Conservation (phyloP, 1,140 invertebrate genomes). For the Anastrepha obliqua region DNA sequence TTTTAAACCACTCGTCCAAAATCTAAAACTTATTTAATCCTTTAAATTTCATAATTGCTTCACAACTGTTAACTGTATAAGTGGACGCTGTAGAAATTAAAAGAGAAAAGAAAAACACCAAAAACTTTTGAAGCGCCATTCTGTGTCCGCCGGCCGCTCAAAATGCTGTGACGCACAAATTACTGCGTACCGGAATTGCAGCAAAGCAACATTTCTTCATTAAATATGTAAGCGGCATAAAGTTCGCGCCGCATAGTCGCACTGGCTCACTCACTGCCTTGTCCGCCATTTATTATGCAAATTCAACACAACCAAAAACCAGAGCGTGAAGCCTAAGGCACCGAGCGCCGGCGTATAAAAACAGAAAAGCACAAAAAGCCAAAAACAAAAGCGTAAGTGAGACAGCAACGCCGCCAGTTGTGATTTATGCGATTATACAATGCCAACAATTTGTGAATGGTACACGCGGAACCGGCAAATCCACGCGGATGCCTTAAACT, state of each 20-base stretch:
- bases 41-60: conserved; percentile 18
- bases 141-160: neutral
- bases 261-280: neutral
- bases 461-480: neutral
- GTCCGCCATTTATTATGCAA: neutral
- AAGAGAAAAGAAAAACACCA: neutral
- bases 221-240: neutral
- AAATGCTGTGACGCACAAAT: neutral
- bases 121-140: neutral
- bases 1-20: neutral
- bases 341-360: neutral
- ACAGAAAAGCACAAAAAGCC: neutral
- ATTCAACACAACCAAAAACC: neutral
- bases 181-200: neutral
- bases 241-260: too few species aligned
- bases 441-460: conserved; percentile 16
- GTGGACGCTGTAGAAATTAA: neutral
- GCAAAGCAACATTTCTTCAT: neutral
- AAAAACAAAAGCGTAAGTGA: neutral
- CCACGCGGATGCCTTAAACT: neutral
- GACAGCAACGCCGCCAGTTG: neutral
- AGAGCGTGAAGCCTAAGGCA: neutral
- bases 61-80: neutral
- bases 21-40: neutral
- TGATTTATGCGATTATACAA: conserved; percentile 6